A percentile compares a stretch with the other conserved stretches of the same genome.
Evolutionary conservation across 2,113 vertebrate genomes (phyloP).

Genomic region (Myotis brandtii): DNA sequence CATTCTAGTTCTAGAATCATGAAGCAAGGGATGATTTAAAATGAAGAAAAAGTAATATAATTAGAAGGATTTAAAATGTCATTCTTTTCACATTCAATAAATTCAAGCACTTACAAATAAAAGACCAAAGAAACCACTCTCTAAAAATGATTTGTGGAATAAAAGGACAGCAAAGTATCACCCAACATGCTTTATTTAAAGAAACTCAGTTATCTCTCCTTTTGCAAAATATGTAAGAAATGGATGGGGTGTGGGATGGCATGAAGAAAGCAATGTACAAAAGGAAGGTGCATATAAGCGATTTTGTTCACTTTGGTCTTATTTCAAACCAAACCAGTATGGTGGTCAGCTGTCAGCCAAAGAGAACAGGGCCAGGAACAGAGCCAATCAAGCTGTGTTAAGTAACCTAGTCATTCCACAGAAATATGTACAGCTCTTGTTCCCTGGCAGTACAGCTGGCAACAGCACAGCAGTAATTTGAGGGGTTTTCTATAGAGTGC

Average conservation of each 20-base stretch:
- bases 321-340: conserved; percentile 51
- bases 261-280: neutral
- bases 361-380: conserved; percentile 57
- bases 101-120: conserved; percentile 46
- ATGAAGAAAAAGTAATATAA: conserved; percentile 53
- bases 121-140: conserved; percentile 26
- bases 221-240: neutral
- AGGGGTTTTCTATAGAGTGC: conserved; percentile 60
- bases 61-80: neutral
- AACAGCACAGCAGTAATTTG: conserved; percentile 55
- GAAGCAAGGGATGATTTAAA: conserved; percentile 50
- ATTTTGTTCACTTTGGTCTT: conserved; percentile 20
- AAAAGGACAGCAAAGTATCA: neutral
- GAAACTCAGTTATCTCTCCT: neutral
- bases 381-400: conserved; percentile 62
- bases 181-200: neutral
- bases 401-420: conserved; percentile 45
- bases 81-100: conserved; percentile 44
- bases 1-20: neutral
- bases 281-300: neutral
- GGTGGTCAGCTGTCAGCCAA: conserved; percentile 59
- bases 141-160: conserved; percentile 14
- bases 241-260: neutral
- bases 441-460: conserved; percentile 32
- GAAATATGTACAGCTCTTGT: conserved; percentile 60